Evolutionary conservation across 92 coral and sea anemone species (phyloP).

Genomic region (Zoanthus gigantus): DNA sequence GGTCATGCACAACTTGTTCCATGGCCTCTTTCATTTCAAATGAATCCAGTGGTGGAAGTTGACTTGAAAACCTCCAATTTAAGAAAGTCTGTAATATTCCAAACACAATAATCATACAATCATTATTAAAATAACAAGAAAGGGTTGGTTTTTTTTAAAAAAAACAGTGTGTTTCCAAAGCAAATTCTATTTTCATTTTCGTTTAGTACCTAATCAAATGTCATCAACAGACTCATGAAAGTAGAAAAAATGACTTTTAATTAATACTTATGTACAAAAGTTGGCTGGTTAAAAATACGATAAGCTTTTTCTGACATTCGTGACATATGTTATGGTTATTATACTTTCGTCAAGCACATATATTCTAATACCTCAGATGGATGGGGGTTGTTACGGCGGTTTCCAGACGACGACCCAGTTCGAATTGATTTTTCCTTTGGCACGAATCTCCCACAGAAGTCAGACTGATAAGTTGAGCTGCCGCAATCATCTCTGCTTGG

Average conservation of each 20-base stretch:
- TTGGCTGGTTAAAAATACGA: not conserved
- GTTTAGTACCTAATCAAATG: too few species aligned
- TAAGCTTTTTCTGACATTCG: not conserved
- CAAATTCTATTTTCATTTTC: too few species aligned
- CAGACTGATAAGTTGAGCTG: slow-evolving; percentile 75
- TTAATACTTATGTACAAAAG: too few species aligned
- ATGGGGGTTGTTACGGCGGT: slow-evolving; percentile 93
- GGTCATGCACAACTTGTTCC: slow-evolving; percentile 79
- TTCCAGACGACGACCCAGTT: slow-evolving; percentile 81
- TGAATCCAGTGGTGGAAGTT: slow-evolving; percentile 65
- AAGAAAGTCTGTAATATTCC: slow-evolving; percentile 77
- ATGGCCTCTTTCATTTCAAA: slow-evolving; percentile 65
- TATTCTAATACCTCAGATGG: slow-evolving; percentile 81
- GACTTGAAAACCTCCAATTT: slow-evolving; percentile 86
- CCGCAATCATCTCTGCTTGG: slow-evolving; percentile 74
- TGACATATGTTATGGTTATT: not conserved
- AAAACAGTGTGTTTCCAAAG: too few species aligned
- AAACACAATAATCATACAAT: not conserved
- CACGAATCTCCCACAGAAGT: slow-evolving; percentile 68
- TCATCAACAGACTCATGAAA: too few species aligned
- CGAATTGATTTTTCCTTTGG: slow-evolving; percentile 56
- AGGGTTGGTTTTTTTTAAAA: not conserved
- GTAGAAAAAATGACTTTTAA: too few species aligned
- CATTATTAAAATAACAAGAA: not conserved
- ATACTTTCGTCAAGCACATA: not conserved